Evolutionary conservation across 2,888 invertebrate species (phyloP).

Genomic region (Hoplodrina ambigua): DNA sequence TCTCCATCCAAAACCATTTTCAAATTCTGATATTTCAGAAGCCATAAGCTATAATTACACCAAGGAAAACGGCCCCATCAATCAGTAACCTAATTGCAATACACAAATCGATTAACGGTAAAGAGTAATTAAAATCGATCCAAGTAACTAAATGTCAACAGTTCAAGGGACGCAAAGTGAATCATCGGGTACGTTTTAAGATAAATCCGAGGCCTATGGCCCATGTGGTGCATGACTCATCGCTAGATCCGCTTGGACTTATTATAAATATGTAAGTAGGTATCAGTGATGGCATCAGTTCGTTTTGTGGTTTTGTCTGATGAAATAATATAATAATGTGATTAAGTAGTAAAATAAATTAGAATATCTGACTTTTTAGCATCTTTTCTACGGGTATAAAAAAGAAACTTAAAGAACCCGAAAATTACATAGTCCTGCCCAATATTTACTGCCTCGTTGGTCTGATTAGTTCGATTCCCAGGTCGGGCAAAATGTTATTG

Average conservation of each 20-base stretch:
- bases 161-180: constrained; percentile 75
- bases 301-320: constrained; percentile 47
- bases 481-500: too few species aligned
- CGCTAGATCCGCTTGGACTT: constrained; percentile 75
- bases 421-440: too few species aligned
- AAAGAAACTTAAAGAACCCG: too few species aligned
- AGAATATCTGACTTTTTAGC: too few species aligned
- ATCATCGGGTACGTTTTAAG: constrained; percentile 68
- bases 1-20: not conserved
- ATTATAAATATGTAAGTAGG: constrained; percentile 65
- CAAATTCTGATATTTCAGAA: constrained; percentile 25
- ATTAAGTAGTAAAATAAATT: not conserved
- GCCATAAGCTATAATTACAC: constrained; percentile 24
- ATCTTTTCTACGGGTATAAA: too few species aligned
- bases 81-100: constrained; percentile 31
- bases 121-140: constrained; percentile 41
- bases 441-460: too few species aligned
- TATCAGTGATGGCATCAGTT: constrained; percentile 41
- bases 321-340: constrained; percentile 19
- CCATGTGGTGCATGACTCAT: constrained; percentile 71
- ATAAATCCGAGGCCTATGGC: constrained; percentile 62
- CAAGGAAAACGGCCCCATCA: constrained; percentile 23
- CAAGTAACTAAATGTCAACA: constrained; percentile 71
- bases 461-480: too few species aligned
- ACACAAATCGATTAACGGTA: constrained; percentile 16